Evolutionary conservation across 2,888 invertebrate species (phyloP).

Genomic region (Tholera decimalis): DNA sequence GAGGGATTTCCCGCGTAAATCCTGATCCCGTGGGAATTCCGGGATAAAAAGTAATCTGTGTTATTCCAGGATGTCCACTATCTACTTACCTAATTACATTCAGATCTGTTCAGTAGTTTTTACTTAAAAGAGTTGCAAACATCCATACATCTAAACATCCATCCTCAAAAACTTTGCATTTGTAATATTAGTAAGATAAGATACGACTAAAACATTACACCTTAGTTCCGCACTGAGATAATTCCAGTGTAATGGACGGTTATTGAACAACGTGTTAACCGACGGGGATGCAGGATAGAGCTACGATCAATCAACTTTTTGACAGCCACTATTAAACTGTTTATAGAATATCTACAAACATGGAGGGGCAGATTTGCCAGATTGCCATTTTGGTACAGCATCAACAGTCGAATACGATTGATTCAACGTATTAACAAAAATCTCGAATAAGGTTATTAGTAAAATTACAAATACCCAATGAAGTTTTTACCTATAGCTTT

Average conservation of each 20-base stretch:
- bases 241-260: neutral
- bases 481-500: no score
- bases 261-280: neutral
- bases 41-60: no score
- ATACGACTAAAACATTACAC: neutral
- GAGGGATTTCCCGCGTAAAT: no score
- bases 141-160: no score
- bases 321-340: neutral
- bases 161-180: no score
- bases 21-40: no score
- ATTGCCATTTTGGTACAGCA: neutral
- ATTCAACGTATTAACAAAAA: neutral
- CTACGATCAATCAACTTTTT: slow-evolving; percentile 7
- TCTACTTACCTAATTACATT: no score
- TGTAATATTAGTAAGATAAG: no score
- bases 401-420: neutral
- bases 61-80: no score
- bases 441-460: neutral
- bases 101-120: no score
- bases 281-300: neutral
- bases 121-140: no score
- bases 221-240: neutral
- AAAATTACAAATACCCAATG: neutral
- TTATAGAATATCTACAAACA: neutral
- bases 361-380: neutral